Percentiles rank a stretch among this genome's conserved stretches.
phyloP scores from a whole-genome alignment of 1,140 invertebrate species.

The Eufriesea mexicana region DNA sequence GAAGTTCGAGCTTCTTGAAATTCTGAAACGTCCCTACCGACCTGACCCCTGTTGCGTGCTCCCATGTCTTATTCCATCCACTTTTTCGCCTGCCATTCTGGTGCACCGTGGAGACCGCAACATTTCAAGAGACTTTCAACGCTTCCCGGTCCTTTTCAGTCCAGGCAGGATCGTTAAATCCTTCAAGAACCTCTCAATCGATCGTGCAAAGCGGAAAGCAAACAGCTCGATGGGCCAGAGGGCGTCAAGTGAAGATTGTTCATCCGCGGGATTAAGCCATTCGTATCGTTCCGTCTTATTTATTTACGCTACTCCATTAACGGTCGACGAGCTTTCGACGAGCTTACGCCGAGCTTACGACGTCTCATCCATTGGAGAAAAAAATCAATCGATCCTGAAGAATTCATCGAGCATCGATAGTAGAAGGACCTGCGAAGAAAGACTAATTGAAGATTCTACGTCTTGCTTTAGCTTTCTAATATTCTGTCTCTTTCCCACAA shows the following conservation, averaged over 20 bases:
- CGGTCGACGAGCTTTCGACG: background rate
- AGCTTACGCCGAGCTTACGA: background rate
- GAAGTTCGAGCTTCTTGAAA: constrained; percentile 2
- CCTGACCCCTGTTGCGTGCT: constrained; percentile 8
- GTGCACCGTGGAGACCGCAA: background rate
- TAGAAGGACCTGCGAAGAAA: background rate
- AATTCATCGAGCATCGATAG: background rate
- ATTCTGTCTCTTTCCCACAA: background rate
- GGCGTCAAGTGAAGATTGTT: constrained; percentile 6
- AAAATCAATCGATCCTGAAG: background rate
- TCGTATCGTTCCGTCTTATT: constrained; percentile 17
- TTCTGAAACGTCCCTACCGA: background rate
- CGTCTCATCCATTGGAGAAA: background rate
- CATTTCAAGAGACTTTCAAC: constrained; percentile 8
- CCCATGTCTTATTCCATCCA: background rate
- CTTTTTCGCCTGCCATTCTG: background rate
- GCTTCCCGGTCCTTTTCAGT: background rate
- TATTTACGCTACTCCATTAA: constrained; percentile 22
- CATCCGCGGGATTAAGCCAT: background rate
- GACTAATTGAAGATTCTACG: background rate
- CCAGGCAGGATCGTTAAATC: background rate
- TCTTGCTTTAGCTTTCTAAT: background rate
- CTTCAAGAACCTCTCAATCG: constrained; percentile 7
- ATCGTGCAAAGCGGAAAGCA: background rate
- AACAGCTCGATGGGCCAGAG: background rate